These are phyloP conservation scores for Drosophila biarmipes DNA, from an alignment of 1,140 invertebrate genomes.

Conservation along the genomic window DNA sequence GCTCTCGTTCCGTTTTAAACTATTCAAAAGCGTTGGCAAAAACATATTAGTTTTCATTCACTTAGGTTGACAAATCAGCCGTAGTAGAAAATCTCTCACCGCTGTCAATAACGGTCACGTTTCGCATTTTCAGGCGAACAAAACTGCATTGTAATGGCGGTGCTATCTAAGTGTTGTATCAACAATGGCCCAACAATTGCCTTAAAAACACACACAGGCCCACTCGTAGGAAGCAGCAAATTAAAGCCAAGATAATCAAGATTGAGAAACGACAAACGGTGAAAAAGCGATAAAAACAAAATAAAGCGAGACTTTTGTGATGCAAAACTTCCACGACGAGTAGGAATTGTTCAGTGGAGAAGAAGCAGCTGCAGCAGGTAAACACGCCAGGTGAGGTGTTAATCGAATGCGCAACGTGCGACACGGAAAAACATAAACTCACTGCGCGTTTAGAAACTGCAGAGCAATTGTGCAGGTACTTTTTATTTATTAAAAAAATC, in stretches of 20 bases:
- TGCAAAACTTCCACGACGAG: conserved; percentile 47
- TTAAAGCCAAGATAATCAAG: conserved; percentile 79
- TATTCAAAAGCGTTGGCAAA: too few species aligned
- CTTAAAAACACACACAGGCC: conserved; percentile 27
- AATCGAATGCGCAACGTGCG: conserved; percentile 66
- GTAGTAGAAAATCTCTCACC: conserved; percentile 42
- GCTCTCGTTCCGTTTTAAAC: background rate
- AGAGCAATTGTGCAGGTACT: background rate
- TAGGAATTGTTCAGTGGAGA: conserved; percentile 24
- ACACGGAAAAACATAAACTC: conserved; percentile 26
- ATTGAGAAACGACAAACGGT: conserved; percentile 29
- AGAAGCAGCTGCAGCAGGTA: conserved; percentile 16
- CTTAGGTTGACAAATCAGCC: conserved; percentile 36
- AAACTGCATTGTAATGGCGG: conserved; percentile 68
- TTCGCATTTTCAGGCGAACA: conserved; percentile 55
- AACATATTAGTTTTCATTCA: conserved; percentile 40
- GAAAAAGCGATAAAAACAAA: conserved; percentile 22
- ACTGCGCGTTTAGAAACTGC: background rate
- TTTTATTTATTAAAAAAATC: too few species aligned
- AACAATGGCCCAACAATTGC: conserved; percentile 67
- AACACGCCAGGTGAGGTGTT: conserved; percentile 58
- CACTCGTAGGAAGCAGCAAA: conserved; percentile 47
- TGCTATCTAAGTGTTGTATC: conserved; percentile 78
- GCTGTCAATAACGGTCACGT: conserved; percentile 74
- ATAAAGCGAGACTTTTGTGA: conserved; percentile 59